Evolutionary conservation across 2,888 invertebrate species (phyloP), one percentile per base, ranked within the genome.

Genomic region (Imbricaverruca yamaguchii): DNA sequence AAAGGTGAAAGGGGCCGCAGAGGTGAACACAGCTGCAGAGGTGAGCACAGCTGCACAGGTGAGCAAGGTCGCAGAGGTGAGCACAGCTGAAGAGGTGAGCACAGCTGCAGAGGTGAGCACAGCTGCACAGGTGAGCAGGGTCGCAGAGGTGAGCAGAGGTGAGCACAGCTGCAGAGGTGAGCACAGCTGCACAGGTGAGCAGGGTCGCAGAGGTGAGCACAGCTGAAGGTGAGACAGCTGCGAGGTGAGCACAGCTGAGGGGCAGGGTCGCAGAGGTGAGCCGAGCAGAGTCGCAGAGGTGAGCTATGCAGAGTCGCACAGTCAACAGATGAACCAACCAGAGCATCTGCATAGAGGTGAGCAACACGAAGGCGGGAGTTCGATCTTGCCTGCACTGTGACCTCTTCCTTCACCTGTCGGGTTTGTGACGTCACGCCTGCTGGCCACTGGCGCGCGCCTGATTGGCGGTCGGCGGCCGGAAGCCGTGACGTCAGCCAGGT

Each of bases 21-120:
- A 57, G 57, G 57, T 57, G 57, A 57, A 13, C 9, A 57, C 9
- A 9, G 98, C 98, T 13, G 98, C 98, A 12, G 99, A 98, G 88
- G 98, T 98, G 89, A 98, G 98, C 88, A 97, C 98, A 86, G 97
- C 97, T 87, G 92, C 92, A 56, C 97, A 98, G 81, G 99, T 99
- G 23, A 94, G 94, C 88, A 97, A 96, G 88, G 97, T 96, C 84
- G 98, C 98, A 83, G 98, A 98, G 57, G 57, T 57, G 89, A 98
- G 98, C 88, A 97, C 98, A 86, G 97, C 97, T 87, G 92, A 92
- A 56, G 97, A 98, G 81, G 99, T 99, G 25, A 94, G 94, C 88
- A 96, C 96, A 88, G 96, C 96, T 84, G 98, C 98, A 83, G 98
- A 98, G 89, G 99, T 98, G 89, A 97, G 95, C 86, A 90, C 99